Evolutionary conservation across 2,888 invertebrate species (phyloP), one percentile per base, ranked within the genome.

Genomic region (Tryphoninae sp.): DNA sequence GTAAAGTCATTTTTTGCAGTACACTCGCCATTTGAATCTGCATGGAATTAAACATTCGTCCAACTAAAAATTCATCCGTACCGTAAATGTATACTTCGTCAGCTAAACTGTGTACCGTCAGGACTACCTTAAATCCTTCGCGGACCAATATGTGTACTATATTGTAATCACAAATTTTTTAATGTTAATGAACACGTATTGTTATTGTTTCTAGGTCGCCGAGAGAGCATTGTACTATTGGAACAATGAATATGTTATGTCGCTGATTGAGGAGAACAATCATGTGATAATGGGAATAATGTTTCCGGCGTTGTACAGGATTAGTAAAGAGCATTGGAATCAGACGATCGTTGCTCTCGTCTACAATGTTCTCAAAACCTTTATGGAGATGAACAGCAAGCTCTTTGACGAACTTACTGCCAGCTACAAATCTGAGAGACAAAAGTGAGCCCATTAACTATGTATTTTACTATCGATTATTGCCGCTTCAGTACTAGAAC

Each of bases 351-450:
- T 99, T 88, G 99, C 99, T 83, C 96, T 99, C 90, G 99, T 99
- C 89, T 99, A 99, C 94, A 99, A 99, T 93, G 99, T 99, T 91
- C 96, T 99, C 90, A 99, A 99, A 94, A 96, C 99, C 78, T 99
- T 99, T 93, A 99, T 99, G 99, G 99, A 99, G 93, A 99, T 99
- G 99, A 99, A 99, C 94, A 98, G 98, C 92, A 99, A 98, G 93
- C 95, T 99, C 87, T 99, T 99, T 92, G 99, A 99, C 93, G 99
- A 99, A 94, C 95, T 99, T 92, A 98, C 99, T 91, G 96, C 98
- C 91, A 98, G 98, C 93, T 99, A 99, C 94, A 99, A 99, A 94
- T 97, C 98, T 90, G 99, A 99, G 94, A 94, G 99, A 93, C 99
- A 99, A 95, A 99, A 98, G 99, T 99, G 93, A 95, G 96, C 94